Base-by-base conservation (phyloP, 30 jellyfish, hydroid and myxozoan species). In the Chironex yamaguchii region DNA sequence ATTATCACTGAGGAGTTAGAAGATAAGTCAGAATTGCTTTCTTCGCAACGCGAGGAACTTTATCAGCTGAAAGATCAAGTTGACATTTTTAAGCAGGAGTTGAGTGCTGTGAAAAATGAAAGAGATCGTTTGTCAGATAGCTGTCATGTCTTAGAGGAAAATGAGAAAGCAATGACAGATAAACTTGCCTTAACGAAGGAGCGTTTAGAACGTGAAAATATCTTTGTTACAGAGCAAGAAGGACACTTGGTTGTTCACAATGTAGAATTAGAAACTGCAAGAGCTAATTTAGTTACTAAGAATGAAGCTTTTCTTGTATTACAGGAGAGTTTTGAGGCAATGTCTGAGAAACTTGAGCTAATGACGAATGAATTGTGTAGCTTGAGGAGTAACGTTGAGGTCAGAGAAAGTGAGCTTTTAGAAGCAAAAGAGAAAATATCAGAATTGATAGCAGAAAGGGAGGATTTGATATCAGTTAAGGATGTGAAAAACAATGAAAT, bases 21-120 rank as follows among this genome's bases (percentile, higher is more conserved):
- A 58, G 88, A 84, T 34, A 34, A 70, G 36, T 26, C 62, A 2
- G 53, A 52, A 34, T 27, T 21, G 13, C 26, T 62, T 1, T 70
- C 62, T 64, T 33, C 31, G 31, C 35, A 2, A 32, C 28, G 26
- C 14, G n/a, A 27, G 13, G 48, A 31, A 25, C 17, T 58, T 25
- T 20, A n/a, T 2, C 35, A 17, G 22, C 51, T 34, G 28, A 17
- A 42, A 9, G 58, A 42, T 6, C 58, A 4, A 42, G 58, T 42
- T 6, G 17, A 17, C 9, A 25, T 17, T 9, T 42, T 42, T 6
- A 42, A 42, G 17, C 13, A 42, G 9, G 17, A 17, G 58, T 9
- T 6, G 17, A 9, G 9, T 42, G 17, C 58, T 42, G 13, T 42
- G 13, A 17, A 42, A 42, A 17, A 42, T 9, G 58, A 68, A 11